Evolutionary conservation across 1,140 invertebrate species (phyloP).

Genomic region (Dreissena rostriformis): DNA sequence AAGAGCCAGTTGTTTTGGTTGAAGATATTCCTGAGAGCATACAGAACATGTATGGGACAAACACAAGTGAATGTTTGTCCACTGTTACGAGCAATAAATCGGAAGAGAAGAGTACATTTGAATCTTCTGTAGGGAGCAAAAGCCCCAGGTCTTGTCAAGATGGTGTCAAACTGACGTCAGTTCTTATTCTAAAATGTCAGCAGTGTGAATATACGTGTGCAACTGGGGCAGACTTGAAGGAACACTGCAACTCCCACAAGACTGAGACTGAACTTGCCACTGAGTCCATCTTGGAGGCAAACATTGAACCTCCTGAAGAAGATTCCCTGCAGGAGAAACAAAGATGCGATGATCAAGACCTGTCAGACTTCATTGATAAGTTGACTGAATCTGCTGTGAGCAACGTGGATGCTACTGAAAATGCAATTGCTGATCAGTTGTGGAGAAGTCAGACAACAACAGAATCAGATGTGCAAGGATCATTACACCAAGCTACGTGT

Average conservation of each 20-base stretch:
- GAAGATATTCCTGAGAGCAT: background rate
- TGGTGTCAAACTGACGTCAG: conserved; percentile 27
- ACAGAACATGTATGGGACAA: background rate
- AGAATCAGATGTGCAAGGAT: too few species aligned
- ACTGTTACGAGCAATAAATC: too few species aligned
- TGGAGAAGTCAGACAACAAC: too few species aligned
- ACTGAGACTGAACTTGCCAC: background rate
- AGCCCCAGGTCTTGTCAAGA: background rate
- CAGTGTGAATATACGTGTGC: conserved; percentile 30
- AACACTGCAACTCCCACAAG: conserved; percentile 13
- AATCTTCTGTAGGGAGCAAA: background rate
- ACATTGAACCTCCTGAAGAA: background rate
- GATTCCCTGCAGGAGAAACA: background rate
- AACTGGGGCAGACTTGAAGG: conserved; percentile 39
- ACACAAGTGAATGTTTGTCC: background rate
- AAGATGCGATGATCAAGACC: background rate
- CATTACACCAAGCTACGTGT: too few species aligned
- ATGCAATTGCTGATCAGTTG: too few species aligned
- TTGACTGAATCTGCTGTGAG: conserved; percentile 13
- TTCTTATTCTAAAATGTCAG: conserved; percentile 38
- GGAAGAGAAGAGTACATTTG: background rate
- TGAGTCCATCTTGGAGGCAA: background rate
- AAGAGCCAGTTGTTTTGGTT: conserved; percentile 7
- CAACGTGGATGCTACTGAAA: too few species aligned
- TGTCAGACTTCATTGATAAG: background rate